Base-by-base conservation (phyloP, 2,888 invertebrate species). In the Volucella bombylans region DNA sequence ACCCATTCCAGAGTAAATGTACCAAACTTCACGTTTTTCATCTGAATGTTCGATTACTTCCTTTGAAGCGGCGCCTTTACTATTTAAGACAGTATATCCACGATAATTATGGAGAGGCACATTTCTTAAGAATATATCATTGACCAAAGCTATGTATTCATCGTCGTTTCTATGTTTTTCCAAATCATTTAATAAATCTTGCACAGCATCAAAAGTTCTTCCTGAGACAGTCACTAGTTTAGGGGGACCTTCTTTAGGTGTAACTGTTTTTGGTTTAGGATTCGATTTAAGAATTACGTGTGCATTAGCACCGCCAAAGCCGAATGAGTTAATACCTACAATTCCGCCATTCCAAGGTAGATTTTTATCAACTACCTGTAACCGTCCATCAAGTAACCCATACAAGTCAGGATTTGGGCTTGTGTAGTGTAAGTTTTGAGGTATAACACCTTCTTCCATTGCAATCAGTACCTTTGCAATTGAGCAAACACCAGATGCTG, bases 261-360 rank as follows among this genome's bases (percentile, higher is more conserved):
- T 93, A 0, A 93, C 91, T 0, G 93, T 91, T 90, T 94, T 95
- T 8, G 94, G 94, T 89, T 95, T 95, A 0, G 95, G 94, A 90
- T 96, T 95, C 8, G 97, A 96, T 90, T 95, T 95, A 12, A 98
- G 93, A 87, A 98, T 93, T 0, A 97, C 92, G 92, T 98, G 98
- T n/a, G 97, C 97, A 92, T 98, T 98, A 54, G 98, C 97, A 71
- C 99, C 99, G 85, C 99, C 99, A 92, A 99, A 99, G 15, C 99
- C 99, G 92, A 99, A 99, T 9, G 98, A 98, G 93, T 99, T 99
- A 41, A 99, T 92, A 23, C 96, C 98, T 67, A 97, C 95, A 80
- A 97, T 93, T n/a, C 98, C 98, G 62, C 98, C 98, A 71, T 95
- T 94, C 96, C 97, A 98, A 38, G 95, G 94, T 83, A 94, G 95